phyloP scores from a whole-genome alignment of 2,113 vertebrate genomes.

The Sebastes schlegelii region DNA sequence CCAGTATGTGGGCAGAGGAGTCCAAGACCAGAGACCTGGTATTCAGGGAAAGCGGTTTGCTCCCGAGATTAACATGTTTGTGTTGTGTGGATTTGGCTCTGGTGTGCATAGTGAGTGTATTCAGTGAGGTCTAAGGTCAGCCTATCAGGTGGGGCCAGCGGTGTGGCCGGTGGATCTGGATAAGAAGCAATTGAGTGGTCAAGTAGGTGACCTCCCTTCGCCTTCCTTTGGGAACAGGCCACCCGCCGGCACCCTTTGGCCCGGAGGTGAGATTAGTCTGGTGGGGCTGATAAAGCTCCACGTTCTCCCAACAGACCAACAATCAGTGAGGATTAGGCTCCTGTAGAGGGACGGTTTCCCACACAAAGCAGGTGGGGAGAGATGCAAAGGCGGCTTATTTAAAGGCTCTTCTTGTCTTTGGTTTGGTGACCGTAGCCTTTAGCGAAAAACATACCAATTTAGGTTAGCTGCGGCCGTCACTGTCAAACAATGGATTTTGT shows the following conservation, averaged over 20 bases:
- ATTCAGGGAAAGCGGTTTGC: conserved; percentile 48
- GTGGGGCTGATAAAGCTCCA: conserved; percentile 66
- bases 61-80: conserved; percentile 62
- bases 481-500: conserved; percentile 20
- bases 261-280: conserved; percentile 74
- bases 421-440: conserved; percentile 28
- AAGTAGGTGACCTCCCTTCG: conserved; percentile 56
- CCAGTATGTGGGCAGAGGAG: neutral
- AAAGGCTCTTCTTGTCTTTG: conserved; percentile 10
- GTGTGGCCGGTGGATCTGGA: conserved; percentile 50
- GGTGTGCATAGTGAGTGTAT: conserved; percentile 5
- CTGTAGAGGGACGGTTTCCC: conserved; percentile 26
- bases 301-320: conserved; percentile 58
- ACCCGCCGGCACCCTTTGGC: conserved; percentile 53
- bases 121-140: conserved; percentile 58
- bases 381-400: conserved; percentile 32
- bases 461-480: neutral
- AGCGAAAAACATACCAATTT: conserved; percentile 33
- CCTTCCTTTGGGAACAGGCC: conserved; percentile 53
- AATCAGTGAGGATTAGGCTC: conserved; percentile 59
- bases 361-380: conserved; percentile 58
- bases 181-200: conserved; percentile 62
- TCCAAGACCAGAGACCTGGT: conserved; percentile 23
- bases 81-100: conserved; percentile 19
- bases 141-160: conserved; percentile 69